Evolutionary conservation across 2,113 vertebrate genomes (phyloP).

Genomic region (Antechinus stuartii): DNA sequence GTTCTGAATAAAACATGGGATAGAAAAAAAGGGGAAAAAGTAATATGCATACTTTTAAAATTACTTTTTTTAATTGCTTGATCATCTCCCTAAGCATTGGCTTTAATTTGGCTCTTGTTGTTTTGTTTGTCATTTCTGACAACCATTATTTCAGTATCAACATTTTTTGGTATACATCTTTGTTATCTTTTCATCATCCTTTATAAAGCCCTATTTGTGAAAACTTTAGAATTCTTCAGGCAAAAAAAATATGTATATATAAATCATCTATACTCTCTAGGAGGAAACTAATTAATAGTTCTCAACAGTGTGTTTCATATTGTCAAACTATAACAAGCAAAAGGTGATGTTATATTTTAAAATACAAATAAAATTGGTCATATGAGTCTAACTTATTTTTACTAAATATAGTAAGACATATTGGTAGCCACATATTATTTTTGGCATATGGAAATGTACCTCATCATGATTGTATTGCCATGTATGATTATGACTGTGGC

Average conservation of each 20-base stretch:
- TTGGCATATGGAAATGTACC: background rate
- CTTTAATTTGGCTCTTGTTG: background rate
- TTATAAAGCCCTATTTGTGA: background rate
- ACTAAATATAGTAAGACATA: background rate
- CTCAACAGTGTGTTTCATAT: background rate
- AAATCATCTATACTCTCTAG: background rate
- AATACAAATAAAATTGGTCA: background rate
- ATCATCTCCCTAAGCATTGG: conserved; percentile 3
- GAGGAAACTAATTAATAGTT: conserved; percentile 21
- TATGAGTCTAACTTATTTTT: background rate
- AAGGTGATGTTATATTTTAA: background rate
- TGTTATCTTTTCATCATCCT: conserved; percentile 20
- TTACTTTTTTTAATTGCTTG: background rate
- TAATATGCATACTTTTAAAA: background rate
- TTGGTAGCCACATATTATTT: background rate
- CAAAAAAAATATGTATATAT: background rate
- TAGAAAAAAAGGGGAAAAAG: background rate
- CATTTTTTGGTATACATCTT: background rate
- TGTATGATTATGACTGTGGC: background rate
- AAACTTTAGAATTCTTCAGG: background rate
- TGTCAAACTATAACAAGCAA: background rate
- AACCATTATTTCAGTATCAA: background rate
- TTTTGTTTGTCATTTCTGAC: background rate
- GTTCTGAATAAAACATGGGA: conserved; percentile 20
- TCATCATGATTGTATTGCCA: background rate